Base-by-base conservation (phyloP, 2,797 vertebrate genomes). In the Clarias fuscus region DNA sequence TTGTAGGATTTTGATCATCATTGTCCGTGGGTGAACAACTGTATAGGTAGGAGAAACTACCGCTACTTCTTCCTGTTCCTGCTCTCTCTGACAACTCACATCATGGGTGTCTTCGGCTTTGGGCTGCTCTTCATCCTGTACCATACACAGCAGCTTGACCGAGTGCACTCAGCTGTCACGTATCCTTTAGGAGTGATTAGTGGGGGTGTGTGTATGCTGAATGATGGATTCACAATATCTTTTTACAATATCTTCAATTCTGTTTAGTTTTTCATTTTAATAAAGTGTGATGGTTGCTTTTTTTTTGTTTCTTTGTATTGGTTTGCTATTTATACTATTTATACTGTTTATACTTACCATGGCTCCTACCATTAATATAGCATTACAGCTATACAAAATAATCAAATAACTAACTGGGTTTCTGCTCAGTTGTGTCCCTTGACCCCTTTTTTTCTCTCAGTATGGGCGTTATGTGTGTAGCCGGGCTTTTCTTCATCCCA, bases 11-110 rank as follows among this genome's bases (percentile, higher is more conserved):
- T 99, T 40, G 98, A 99, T 92, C 98, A 99, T 88, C 98, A 99
- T 93, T 99, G 98, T 90, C 98, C 98, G 0, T 99, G 98, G 98
- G 97, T 99, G 88, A 99, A 99, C 94, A 99, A 99, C 95, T 99
- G 98, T 92, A 99, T 99, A 0, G 98, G 98, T 86, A 95, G 97
- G 86, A 96, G 98, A 90, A 99, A 99, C 90, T 99, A 99, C 94
- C 97, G 98, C 20, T 99, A 99, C 93, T 99, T 99, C 95, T 99
- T 99, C 95, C 97, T 99, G 82, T 99, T 99, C 94, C 93, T 99
- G 86, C 94, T 99, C 70, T 99, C 98, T 0, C 95, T 99, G 90
- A 99, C 98, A 5, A 96, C 95, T 10, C 98, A 99, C 94, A 99
- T 99, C 92, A 96, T 99, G 96, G 97, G 96, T 0, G 97, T 99